phyloP scores from a whole-genome alignment of 2,797 vertebrate genomes.

The Labeo calbasu region DNA sequence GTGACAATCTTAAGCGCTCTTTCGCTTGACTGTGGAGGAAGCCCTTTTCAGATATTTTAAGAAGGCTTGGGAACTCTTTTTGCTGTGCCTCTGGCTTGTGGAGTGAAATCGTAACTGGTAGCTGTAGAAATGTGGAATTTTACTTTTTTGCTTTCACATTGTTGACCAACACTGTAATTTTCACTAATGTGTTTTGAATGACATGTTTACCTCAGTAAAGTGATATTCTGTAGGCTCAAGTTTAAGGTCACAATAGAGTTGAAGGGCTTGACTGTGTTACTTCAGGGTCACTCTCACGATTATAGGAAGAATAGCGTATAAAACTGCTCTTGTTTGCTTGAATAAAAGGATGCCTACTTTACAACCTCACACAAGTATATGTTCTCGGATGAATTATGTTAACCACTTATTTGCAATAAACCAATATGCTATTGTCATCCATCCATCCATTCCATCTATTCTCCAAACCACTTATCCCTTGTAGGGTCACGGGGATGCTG shows the following conservation, averaged over 20 bases:
- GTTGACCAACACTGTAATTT: conserved; percentile 60
- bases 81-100: conserved; percentile 50
- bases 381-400: neutral
- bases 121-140: conserved; percentile 54
- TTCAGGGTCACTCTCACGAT: conserved; percentile 37
- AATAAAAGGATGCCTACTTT: neutral
- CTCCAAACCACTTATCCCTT: neutral
- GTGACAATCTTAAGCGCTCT: conserved; percentile 51
- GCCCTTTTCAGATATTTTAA: conserved; percentile 72
- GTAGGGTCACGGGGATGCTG: neutral
- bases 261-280: neutral
- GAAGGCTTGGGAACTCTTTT: conserved; percentile 71
- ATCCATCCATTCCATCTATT: neutral
- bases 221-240: conserved; percentile 13
- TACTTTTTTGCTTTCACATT: conserved; percentile 48
- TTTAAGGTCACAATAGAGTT: conserved; percentile 30
- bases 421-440: neutral
- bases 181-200: conserved; percentile 55
- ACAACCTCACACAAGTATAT: neutral
- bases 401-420: neutral
- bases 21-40: conserved; percentile 57
- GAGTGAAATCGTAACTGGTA: conserved; percentile 51
- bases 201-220: conserved; percentile 56
- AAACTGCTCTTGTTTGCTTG: neutral
- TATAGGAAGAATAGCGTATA: neutral